phyloP scores from a whole-genome alignment of 2,113 vertebrate species.

The Lota lota region DNA sequence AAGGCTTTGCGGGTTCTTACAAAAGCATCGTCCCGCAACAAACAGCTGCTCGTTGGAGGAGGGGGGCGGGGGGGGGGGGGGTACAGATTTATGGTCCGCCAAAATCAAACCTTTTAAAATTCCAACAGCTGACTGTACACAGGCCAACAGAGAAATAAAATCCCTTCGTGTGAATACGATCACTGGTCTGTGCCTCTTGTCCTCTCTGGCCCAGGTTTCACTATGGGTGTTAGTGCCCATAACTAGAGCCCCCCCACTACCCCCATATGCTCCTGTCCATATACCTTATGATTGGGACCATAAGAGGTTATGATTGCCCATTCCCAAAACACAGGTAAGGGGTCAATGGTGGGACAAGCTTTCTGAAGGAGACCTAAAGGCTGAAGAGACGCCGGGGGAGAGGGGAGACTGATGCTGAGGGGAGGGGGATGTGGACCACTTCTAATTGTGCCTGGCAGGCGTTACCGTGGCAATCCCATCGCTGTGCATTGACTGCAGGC shows the following conservation, averaged over 20 bases:
- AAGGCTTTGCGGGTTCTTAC: constrained; percentile 44
- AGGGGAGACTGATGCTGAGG: constrained; percentile 31
- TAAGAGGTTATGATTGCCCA: constrained; percentile 67
- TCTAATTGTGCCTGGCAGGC: constrained; percentile 38
- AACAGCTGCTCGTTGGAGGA: constrained; percentile 41
- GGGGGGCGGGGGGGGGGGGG: background rate
- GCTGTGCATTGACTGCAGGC: background rate
- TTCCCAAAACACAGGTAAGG: constrained; percentile 19
- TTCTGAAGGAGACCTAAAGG: constrained; percentile 20
- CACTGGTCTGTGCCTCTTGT: constrained; percentile 48
- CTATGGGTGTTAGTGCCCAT: constrained; percentile 48
- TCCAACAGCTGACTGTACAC: constrained; percentile 56
- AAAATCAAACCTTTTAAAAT: constrained; percentile 56
- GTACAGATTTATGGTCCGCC: constrained; percentile 48
- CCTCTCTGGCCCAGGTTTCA: constrained; percentile 21
- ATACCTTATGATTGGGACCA: constrained; percentile 60
- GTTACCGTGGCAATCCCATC: constrained; percentile 8
- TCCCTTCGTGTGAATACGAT: constrained; percentile 55
- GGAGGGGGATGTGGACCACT: constrained; percentile 38
- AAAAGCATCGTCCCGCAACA: constrained; percentile 36
- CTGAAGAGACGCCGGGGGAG: background rate
- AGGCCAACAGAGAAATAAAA: constrained; percentile 51
- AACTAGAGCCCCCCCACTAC: constrained; percentile 32
- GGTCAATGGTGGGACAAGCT: constrained; percentile 57
- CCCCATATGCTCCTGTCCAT: constrained; percentile 66